Conservation (phyloP, 2,113 vertebrate species). For the Tauraco erythrolophus region DNA sequence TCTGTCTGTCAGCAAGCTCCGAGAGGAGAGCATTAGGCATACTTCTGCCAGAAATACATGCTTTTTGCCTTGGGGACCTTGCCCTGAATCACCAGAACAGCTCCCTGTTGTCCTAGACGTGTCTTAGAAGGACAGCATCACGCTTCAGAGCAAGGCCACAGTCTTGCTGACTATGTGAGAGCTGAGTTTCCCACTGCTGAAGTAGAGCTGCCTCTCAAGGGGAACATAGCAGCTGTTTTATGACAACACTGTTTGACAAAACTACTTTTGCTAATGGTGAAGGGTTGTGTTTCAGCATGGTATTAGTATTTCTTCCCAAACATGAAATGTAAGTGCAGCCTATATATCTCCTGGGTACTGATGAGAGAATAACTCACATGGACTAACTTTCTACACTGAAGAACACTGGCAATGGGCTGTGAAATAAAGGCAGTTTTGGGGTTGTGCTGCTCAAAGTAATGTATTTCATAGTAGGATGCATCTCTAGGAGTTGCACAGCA, state of each 20-base stretch:
- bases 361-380: neutral
- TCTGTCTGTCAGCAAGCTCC: neutral
- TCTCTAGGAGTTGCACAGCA: neutral
- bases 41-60: neutral
- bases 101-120: neutral
- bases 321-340: neutral
- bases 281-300: neutral
- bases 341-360: conserved; percentile 11
- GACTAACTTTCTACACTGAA: conserved; percentile 21
- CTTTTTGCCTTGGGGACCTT: neutral
- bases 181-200: neutral
- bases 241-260: neutral
- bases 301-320: conserved; percentile 38
- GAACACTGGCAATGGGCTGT: neutral
- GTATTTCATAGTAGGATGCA: neutral
- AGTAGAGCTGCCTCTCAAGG: conserved; percentile 9
- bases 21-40: neutral
- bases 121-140: neutral
- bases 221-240: conserved; percentile 1
- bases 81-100: neutral
- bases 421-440: conserved; percentile 20
- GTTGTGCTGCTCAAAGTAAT: neutral
- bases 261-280: conserved; percentile 23
- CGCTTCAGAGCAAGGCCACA: neutral
- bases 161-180: neutral